Base-by-base conservation (phyloP, 2,888 invertebrate species). In the Byasa hedistus region DNA sequence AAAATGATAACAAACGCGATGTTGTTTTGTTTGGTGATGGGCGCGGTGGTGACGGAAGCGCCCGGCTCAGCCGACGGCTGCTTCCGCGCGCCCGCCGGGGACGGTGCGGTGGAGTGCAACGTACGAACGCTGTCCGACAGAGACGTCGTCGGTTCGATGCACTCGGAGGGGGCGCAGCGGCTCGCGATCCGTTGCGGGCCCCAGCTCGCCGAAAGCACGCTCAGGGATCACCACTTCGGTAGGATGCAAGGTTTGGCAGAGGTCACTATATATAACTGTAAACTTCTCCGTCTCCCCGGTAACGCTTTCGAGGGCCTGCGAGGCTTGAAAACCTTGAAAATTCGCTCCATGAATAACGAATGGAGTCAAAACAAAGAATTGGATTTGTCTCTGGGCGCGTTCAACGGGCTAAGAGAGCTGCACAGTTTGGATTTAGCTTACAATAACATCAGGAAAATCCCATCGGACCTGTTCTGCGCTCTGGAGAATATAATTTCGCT, bases 221-320 rank as follows among this genome's bases (percentile, higher is more conserved):
- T 97, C 76, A 93, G 95, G 61, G 93, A 94, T 61, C 95, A 95
- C 74, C 94, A 94, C 74, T 96, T 96, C 88, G 93, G 94, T 66
- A 93, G 94, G 68, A 92, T 97, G 73, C 95, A 94, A 83, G 95
- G 96, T 78, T 92, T 98, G 72, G 95, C 95, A 75, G 96, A 96
- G 79, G 92, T 98, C 74, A 92, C 94, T 72, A 92, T 98, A 74
- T 94, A 93, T 75, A 93, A 95, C 78, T 97, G 97, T 90, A 97
- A 97, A 85, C 89, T 97, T 72, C 92, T 96, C 66, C 94, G 95
- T 59, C 91, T 97, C 70, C 95, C 96, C 17, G 93, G 94, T 27
- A 95, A 95, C 75, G 94, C 96, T 44, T 97, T 98, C 83, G 95
- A 95, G 73, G 96, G 97, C 0, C 88, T 98, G 23, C 93, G 94